Evolutionary conservation across 92 coral and sea anemone species (phyloP).

Genomic region (Diadumene lineata): DNA sequence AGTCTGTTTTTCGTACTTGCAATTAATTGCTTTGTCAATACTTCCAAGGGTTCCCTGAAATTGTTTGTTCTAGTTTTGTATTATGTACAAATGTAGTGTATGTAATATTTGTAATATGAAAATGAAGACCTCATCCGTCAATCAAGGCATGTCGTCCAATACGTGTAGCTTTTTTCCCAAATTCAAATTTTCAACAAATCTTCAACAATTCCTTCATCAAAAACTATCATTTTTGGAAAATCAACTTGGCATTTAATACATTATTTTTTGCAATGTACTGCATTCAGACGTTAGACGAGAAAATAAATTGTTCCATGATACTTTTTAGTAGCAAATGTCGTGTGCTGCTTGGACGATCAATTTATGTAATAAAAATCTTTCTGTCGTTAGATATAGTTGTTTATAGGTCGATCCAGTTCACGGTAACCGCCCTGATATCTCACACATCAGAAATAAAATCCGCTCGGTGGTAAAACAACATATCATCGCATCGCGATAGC

Average conservation of each 20-base stretch:
- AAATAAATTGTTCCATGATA: background rate
- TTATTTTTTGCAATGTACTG: too few relatives aligned
- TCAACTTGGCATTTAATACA: too few relatives aligned
- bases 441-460: background rate
- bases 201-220: too few relatives aligned
- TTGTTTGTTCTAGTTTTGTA: slow-evolving; percentile 10
- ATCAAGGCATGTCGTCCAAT: too few relatives aligned
- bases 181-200: too few relatives aligned
- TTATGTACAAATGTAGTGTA: background rate
- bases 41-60: slow-evolving; percentile 6
- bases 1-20: background rate
- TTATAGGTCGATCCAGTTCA: background rate
- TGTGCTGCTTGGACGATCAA: too few relatives aligned
- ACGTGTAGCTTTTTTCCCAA: too few relatives aligned
- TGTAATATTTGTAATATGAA: too few relatives aligned
- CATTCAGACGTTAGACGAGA: too few relatives aligned
- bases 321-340: too few relatives aligned
- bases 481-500: background rate
- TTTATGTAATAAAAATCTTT: too few relatives aligned
- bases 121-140: background rate
- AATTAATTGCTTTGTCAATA: slow-evolving; percentile 39
- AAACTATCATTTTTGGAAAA: too few relatives aligned
- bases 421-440: background rate
- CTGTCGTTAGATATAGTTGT: background rate
- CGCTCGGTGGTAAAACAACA: background rate